These are phyloP conservation scores for human DNA, from an alignment of 2,113 vertebrate genomes.

Conservation along the genomic window DNA sequence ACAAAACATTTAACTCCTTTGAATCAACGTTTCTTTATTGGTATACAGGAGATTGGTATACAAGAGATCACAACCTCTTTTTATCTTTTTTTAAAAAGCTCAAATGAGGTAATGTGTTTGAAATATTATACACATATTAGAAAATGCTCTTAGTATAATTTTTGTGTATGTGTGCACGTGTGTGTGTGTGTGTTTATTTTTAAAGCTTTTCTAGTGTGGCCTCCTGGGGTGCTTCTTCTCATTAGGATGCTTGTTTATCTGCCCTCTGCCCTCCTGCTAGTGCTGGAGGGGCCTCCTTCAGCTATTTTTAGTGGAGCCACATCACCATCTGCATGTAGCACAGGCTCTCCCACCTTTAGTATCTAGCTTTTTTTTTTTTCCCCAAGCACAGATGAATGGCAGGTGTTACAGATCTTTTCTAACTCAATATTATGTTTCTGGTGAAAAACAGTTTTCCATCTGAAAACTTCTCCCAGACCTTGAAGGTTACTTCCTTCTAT, in stretches of 20 bases:
- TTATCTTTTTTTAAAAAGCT: not conserved
- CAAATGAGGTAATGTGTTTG: not conserved
- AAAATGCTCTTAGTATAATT: not conserved
- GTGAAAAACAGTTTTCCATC: not conserved
- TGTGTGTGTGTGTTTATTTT: not conserved
- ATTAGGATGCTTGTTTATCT: not conserved
- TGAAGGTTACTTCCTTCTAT: conserved; percentile 48
- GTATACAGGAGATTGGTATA: not conserved
- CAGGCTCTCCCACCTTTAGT: not conserved
- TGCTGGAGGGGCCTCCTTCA: not conserved
- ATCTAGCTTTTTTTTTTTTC: not conserved
- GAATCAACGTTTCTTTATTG: not conserved
- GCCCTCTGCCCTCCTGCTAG: not conserved
- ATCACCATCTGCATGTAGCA: not conserved
- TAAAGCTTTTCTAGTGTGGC: not conserved
- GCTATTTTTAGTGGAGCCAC: not conserved
- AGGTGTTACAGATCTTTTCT: conserved; percentile 53
- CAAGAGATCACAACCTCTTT: not conserved
- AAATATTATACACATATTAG: not conserved
- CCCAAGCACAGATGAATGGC: conserved; percentile 27
- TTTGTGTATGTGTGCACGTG: not conserved
- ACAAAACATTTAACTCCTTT: not conserved
- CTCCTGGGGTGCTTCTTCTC: not conserved
- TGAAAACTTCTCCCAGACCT: conserved; percentile 40
- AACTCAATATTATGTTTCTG: conserved; percentile 60